These are phyloP conservation scores for Melopsittacus undulatus DNA, from an alignment of 2,797 vertebrate genomes.

Conservation along the genomic window DNA sequence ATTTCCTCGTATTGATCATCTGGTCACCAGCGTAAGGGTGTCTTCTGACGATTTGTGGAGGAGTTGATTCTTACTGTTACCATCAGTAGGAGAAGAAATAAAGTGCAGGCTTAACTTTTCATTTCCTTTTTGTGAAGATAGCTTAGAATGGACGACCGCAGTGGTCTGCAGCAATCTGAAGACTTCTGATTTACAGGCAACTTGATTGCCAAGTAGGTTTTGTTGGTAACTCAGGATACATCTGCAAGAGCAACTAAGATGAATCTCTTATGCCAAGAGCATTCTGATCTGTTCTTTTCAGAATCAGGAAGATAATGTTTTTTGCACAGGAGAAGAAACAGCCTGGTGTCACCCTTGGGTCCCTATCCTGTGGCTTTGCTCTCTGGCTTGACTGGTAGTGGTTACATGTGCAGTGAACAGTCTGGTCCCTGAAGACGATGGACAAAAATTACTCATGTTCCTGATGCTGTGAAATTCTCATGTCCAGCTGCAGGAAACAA, in stretches of 20 bases:
- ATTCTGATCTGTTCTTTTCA: neutral
- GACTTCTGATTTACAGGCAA: rapidly evolving
- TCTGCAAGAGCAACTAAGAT: neutral
- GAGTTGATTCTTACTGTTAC: neutral
- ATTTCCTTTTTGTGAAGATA: neutral
- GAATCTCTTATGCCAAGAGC: neutral
- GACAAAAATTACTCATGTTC: neutral
- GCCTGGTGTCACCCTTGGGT: neutral
- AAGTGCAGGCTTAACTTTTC: neutral
- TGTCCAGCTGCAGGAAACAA: neutral
- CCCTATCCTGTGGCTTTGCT: neutral
- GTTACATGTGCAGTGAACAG: neutral
- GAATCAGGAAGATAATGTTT: neutral
- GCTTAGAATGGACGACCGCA: neutral
- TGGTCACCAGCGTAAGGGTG: rapidly evolving
- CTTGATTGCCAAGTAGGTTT: neutral
- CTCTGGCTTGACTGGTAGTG: neutral
- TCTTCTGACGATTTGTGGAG: neutral
- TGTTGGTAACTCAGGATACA: neutral
- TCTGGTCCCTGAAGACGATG: neutral
- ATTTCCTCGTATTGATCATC: neutral
- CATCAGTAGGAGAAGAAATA: neutral
- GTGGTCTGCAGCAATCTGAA: neutral
- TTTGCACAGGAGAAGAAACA: neutral
- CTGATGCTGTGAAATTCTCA: neutral